Evolutionary conservation across 2,797 vertebrate genomes (phyloP).

Genomic region (Hoplostethus mediterraneus): DNA sequence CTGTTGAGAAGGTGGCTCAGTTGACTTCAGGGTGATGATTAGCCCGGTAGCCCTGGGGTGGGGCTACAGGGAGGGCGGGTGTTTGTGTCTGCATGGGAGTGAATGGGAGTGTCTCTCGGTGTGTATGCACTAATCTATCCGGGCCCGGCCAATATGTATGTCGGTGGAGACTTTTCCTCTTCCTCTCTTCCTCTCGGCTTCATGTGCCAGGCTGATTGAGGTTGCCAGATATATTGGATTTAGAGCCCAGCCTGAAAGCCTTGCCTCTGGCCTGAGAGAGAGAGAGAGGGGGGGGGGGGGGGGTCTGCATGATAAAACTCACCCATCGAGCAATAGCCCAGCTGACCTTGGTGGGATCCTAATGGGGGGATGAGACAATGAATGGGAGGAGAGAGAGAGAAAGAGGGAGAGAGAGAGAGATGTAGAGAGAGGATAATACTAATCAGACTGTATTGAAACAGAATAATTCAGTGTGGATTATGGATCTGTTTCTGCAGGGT

Average conservation of each 20-base stretch:
- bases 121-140: conserved; percentile 11
- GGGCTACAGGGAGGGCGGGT: neutral
- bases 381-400: conserved; percentile 17
- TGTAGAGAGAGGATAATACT: conserved; percentile 1
- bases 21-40: neutral
- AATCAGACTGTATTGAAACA: neutral
- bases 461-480: neutral
- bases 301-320: conserved; percentile 44
- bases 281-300: neutral
- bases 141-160: neutral
- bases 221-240: conserved; percentile 33
- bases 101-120: conserved; percentile 1
- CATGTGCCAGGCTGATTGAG: conserved; percentile 18
- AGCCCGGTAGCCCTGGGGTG: neutral
- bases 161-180: conserved; percentile 4
- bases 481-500: too few relatives aligned
- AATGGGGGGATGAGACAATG: conserved; percentile 21
- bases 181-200: neutral
- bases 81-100: neutral
- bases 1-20: neutral
- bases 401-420: neutral
- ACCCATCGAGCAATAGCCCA: conserved; percentile 44
- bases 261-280: neutral
- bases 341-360: conserved; percentile 50
- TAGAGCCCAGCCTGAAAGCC: conserved; percentile 3